phyloP scores from a whole-genome alignment of 1,140 invertebrate species.

The Sweltsa coloradensis region DNA sequence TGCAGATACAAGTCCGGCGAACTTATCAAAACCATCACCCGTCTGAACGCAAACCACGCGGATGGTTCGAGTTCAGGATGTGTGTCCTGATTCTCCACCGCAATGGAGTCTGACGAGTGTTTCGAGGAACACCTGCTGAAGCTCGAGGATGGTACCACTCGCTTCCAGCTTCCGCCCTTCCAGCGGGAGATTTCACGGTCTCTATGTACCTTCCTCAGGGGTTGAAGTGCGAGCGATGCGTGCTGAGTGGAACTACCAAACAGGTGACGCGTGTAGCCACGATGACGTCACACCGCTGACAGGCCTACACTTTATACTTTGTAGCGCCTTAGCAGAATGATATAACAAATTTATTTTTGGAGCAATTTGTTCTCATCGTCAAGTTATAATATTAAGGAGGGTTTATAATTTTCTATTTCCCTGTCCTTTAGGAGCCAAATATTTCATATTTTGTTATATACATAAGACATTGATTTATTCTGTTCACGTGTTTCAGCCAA shows the following conservation, averaged over 20 bases:
- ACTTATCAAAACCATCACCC: conserved; percentile 19
- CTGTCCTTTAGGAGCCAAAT: too few relatives aligned
- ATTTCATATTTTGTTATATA: too few relatives aligned
- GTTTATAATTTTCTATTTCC: too few relatives aligned
- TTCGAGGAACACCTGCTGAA: conserved; percentile 35
- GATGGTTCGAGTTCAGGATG: conserved; percentile 41
- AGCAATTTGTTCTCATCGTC: too few relatives aligned
- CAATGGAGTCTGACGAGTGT: conserved; percentile 43
- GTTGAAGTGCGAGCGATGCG: conserved; percentile 48
- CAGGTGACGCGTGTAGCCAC: too few relatives aligned
- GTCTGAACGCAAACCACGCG: conserved; percentile 27
- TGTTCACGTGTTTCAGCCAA: conserved; percentile 14
- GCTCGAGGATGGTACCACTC: conserved; percentile 31
- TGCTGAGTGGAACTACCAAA: conserved; percentile 53
- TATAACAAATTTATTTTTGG: too few relatives aligned
- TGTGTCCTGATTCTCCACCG: conserved; percentile 33
- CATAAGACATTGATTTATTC: too few relatives aligned
- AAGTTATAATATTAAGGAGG: too few relatives aligned
- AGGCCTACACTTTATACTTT: too few relatives aligned
- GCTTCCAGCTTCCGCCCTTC: conserved; percentile 17
- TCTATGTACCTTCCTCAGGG: conserved; percentile 33
- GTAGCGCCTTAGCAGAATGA: too few relatives aligned
- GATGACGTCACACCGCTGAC: too few relatives aligned
- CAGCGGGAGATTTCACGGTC: conserved; percentile 27
- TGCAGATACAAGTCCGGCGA: conserved; percentile 9